Evolutionary conservation across 2,113 vertebrate species (phyloP).

Genomic region (Puffinus mauretanicus): DNA sequence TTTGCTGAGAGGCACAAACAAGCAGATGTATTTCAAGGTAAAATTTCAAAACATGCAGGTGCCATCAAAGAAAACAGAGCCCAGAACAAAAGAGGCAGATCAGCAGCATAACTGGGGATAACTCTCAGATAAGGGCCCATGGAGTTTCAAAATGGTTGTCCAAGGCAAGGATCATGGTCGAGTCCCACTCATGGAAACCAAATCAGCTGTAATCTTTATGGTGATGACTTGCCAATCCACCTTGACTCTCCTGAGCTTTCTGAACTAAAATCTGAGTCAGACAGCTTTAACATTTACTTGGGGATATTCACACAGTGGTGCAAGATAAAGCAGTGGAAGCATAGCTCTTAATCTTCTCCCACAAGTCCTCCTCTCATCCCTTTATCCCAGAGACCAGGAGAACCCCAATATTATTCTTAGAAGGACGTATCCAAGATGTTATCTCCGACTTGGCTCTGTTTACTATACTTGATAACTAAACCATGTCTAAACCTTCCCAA

Average conservation of each 20-base stretch:
- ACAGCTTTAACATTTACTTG: neutral
- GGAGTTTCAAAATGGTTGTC: neutral
- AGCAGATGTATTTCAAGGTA: neutral
- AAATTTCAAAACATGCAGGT: neutral
- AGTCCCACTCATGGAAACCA: neutral
- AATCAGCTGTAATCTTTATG: neutral
- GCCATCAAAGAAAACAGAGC: neutral
- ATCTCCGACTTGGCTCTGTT: neutral
- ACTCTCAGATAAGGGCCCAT: neutral
- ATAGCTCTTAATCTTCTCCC: neutral
- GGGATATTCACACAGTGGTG: neutral
- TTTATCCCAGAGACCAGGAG: neutral
- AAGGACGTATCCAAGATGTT: neutral
- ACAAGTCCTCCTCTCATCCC: neutral
- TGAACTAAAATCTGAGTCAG: neutral
- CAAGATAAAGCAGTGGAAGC: neutral
- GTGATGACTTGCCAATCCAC: neutral
- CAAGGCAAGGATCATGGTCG: accelerated
- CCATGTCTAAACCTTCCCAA: neutral
- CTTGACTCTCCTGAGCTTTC: neutral
- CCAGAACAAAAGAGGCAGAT: neutral
- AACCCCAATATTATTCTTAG: neutral
- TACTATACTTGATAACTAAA: neutral
- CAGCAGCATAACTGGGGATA: too few relatives aligned
- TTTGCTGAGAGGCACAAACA: neutral